Base-by-base conservation (phyloP, 2,113 vertebrate genomes). In the Scomber colias region DNA sequence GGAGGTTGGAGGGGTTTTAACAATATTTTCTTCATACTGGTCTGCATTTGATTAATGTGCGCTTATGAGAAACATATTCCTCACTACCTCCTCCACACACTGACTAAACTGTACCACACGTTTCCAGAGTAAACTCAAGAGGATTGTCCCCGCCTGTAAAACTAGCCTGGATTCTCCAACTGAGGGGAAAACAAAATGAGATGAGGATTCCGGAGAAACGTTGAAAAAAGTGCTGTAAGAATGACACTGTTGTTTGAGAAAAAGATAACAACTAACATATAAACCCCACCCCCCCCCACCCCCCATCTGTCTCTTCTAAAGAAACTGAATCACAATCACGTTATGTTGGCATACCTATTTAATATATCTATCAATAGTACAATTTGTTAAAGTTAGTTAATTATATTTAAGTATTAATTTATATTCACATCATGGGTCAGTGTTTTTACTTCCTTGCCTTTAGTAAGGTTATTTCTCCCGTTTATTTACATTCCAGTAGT, bases 81-180 rank as follows among this genome's bases (percentile, higher is more conserved):
- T 50, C 62, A 17, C 59, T 13, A 54, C 63, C 40, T 55, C 68
- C 78, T 82, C 50, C 60, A 63, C 31, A 12, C 7, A 53, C 70
- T 68, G 35, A 17, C 70, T 82, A 7, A 79, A 84, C 81, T 50
- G 55, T 63, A 70, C 60, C 30, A 56, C 24, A 66, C 19, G 44
- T 63, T 65, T 82, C 76, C 79, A 81, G 63, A 83, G 81, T 82
- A 75, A 87, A 83, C 82, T 72, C 50, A 11, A 68, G 79, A 86
- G 86, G 88, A 91, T 82, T 83, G 87, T 89, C 82, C 90, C 85
- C 75, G 72, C 77, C 83, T 77, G 86, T 62, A 70, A 66, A 75
- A 81, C 80, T 40, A 75, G 54, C 31, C 56, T 65, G 75, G 44
- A 71, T 65, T 71, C 79, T 69, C 63, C 14, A 10, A 53, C 44